These are phyloP conservation scores for Oxycera nigricornis DNA, from an alignment of 2,888 invertebrate genomes.

Conservation along the genomic window DNA sequence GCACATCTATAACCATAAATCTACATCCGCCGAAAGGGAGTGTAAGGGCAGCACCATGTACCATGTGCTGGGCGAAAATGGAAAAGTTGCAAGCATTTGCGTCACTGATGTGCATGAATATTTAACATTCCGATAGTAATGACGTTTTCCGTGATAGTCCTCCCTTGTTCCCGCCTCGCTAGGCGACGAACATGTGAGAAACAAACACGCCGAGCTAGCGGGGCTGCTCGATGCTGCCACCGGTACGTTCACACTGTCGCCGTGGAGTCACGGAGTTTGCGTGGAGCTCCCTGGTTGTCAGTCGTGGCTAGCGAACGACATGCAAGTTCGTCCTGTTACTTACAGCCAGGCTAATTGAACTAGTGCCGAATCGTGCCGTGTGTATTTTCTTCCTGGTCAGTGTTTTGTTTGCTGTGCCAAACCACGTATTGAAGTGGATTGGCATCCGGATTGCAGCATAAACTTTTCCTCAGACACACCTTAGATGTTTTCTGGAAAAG, in stretches of 20 bases:
- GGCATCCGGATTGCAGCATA: neutral
- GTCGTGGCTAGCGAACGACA: too few species aligned
- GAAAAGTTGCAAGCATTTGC: neutral
- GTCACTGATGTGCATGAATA: slow-evolving; percentile 25
- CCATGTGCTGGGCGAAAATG: neutral
- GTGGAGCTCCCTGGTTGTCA: neutral
- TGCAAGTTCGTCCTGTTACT: neutral
- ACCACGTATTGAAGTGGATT: too few species aligned
- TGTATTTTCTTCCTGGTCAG: too few species aligned
- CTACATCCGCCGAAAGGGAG: too few species aligned
- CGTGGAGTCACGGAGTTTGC: neutral
- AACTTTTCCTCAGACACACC: neutral
- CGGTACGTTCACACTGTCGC: neutral
- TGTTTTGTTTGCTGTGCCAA: too few species aligned
- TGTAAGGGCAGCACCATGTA: too few species aligned
- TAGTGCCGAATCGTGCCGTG: too few species aligned
- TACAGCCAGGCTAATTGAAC: neutral
- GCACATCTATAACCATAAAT: too few species aligned
- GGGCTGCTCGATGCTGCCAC: neutral
- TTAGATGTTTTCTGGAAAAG: neutral
- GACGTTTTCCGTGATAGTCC: slow-evolving; percentile 8
- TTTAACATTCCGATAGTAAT: slow-evolving; percentile 6
- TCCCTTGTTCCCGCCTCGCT: neutral
- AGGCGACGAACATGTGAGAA: neutral
- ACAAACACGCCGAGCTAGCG: neutral